These are phyloP conservation scores for Egretta garzetta DNA, from an alignment of 2,113 vertebrate genomes.

Conservation along the genomic window DNA sequence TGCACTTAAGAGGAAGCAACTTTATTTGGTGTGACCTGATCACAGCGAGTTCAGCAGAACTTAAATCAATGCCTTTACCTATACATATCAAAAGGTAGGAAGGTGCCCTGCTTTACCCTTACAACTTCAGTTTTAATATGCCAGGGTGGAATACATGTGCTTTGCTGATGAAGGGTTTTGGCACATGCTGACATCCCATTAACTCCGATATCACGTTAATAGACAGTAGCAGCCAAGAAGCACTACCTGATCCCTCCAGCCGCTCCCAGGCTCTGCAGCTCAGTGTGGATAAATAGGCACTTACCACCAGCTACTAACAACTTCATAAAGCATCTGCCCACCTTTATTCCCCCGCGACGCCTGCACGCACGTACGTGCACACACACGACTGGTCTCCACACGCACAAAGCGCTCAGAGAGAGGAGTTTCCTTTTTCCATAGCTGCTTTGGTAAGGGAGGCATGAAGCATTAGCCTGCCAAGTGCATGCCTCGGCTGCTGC, in stretches of 20 bases:
- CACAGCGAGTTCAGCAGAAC: neutral
- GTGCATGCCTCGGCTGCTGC: too few relatives aligned
- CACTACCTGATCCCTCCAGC: conserved; percentile 46
- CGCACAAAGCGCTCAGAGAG: too few relatives aligned
- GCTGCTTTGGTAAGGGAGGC: too few relatives aligned
- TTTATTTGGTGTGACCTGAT: neutral
- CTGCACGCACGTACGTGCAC: too few relatives aligned
- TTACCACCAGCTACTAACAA: too few relatives aligned
- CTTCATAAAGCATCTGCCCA: too few relatives aligned
- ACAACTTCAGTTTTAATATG: neutral
- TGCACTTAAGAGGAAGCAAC: neutral
- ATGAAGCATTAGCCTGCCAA: too few relatives aligned
- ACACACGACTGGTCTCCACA: too few relatives aligned
- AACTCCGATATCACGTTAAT: neutral
- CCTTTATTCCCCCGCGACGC: too few relatives aligned
- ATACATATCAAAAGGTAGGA: neutral
- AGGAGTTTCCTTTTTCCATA: too few relatives aligned
- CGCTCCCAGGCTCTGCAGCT: too few relatives aligned
- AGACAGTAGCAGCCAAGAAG: conserved; percentile 40
- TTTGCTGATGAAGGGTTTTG: conserved; percentile 25
- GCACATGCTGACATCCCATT: conserved; percentile 45
- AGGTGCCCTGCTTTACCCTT: neutral
- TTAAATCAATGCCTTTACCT: neutral
- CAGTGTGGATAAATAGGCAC: too few relatives aligned
- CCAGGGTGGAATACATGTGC: neutral